Evolutionary conservation across 2,888 invertebrate species (phyloP), one percentile per base, ranked within the genome.

Genomic region (Campoplex nolae): DNA sequence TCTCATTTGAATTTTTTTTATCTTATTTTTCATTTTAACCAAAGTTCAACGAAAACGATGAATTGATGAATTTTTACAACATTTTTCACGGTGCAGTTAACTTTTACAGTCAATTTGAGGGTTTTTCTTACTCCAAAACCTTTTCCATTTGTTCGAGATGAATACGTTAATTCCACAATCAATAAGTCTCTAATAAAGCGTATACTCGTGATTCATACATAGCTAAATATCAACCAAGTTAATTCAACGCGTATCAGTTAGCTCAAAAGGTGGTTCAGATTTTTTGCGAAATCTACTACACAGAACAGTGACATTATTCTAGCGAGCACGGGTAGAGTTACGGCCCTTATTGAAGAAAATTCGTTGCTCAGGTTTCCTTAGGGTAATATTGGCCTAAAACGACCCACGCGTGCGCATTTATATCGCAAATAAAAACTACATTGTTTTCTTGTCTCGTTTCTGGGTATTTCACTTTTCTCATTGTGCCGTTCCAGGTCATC

Each of bases 401-500:
- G 18, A 9, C 51, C 32, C 51, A 71, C n/a, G 71, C 71, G 3
- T 35, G 51, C 71, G 18, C 38, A 67, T 68, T 78, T 54, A 70
- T 38, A n/a, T 38, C 13, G 56, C 38, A 38, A 35, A 54, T 38
- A 13, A 73, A 54, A 38, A 54, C n/a, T 4, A 38, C 38, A 35
- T 38, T 42, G 42, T 75, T 28, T 42, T 75, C 42, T 23, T n/a
- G 58, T 32, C 56, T 62, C 54, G 35, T 74, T n/a, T 42, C 67
- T 42, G n/a, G 35, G 58, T 28, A 62, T 58, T 51, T 45, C 45
- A 8, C 54, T 75, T 42, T 28, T 75, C 28, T 42, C 45, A 75
- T 42, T 58, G 75, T 42, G 58, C 58, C 18, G 45, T 78, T 78
- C 68, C 32, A 38, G 35, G 35, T 67, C 54, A 42, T 68, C 77